Conservation (phyloP, 2,113 vertebrate species). For the Ibidorhyncha struthersii region DNA sequence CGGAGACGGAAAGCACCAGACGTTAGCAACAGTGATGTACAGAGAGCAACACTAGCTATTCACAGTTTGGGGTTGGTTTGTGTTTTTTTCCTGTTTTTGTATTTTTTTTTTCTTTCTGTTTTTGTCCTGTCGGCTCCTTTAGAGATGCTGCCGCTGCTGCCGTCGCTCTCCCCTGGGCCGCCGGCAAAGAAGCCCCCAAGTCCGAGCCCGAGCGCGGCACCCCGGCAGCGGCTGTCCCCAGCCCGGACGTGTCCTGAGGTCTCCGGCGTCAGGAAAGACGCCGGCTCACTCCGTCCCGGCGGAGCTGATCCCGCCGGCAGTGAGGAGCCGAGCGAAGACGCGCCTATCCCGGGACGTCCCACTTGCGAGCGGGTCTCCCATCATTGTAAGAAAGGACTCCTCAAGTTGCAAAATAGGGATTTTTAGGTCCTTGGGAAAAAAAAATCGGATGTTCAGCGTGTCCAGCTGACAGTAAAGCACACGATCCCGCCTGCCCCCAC, state of each 20-base stretch:
- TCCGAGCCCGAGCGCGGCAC: background rate
- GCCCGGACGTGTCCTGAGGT: slow-evolving; percentile 50
- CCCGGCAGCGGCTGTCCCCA: background rate
- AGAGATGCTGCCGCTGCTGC: background rate
- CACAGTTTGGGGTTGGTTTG: slow-evolving; percentile 76
- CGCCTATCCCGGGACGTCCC: accelerated
- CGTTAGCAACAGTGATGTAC: slow-evolving; percentile 58
- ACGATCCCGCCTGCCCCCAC: background rate
- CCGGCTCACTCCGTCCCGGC: background rate
- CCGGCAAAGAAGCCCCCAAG: background rate
- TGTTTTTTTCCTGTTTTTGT: slow-evolving; percentile 57
- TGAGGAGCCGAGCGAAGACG: background rate
- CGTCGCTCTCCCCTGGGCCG: background rate
- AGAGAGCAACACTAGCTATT: slow-evolving; percentile 63
- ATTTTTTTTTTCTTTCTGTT: slow-evolving; percentile 28
- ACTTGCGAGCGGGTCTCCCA: accelerated
- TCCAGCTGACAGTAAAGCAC: background rate
- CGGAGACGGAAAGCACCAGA: slow-evolving; percentile 74
- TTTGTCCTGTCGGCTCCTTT: slow-evolving; percentile 41
- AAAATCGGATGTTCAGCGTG: background rate
- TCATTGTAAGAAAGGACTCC: background rate
- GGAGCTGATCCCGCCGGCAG: background rate
- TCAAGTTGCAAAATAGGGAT: background rate
- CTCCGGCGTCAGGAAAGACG: background rate
- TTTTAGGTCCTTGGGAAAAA: slow-evolving; percentile 35